These are phyloP conservation scores for Sphyrna mokarran DNA, from an alignment of 2,113 vertebrate species.

Conservation along the genomic window DNA sequence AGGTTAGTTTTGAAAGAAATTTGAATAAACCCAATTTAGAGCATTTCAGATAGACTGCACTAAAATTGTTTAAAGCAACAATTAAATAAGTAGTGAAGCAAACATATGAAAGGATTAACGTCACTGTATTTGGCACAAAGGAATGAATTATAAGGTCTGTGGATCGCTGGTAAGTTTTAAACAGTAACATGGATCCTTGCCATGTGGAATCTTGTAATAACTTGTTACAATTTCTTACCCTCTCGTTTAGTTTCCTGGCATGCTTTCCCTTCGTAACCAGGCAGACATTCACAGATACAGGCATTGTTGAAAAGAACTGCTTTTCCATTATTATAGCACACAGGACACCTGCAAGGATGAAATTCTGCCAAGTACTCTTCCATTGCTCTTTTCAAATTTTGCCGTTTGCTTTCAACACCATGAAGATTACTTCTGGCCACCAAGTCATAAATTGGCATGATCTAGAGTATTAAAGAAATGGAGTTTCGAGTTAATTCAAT, in stretches of 20 bases:
- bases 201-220: neutral
- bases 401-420: constrained; percentile 52
- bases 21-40: neutral
- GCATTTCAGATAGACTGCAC: neutral
- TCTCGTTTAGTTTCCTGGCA: constrained; percentile 55
- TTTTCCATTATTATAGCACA: constrained; percentile 69
- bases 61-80: neutral
- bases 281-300: constrained; percentile 68
- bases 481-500: neutral
- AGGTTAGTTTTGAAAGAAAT: neutral
- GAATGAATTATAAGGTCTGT: neutral
- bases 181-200: neutral
- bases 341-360: constrained; percentile 70
- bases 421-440: constrained; percentile 58
- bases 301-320: constrained; percentile 56
- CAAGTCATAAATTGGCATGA: constrained; percentile 71
- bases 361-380: constrained; percentile 73
- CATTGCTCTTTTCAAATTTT: constrained; percentile 61
- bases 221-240: constrained; percentile 44
- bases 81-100: neutral
- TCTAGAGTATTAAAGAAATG: constrained; percentile 48
- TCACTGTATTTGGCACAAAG: neutral
- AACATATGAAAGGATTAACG: neutral
- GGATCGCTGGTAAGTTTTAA: neutral
- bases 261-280: constrained; percentile 56